Evolutionary conservation across 92 coral and sea anemone genomes (phyloP), one percentile per base, ranked within the genome.

Genomic region (Palythoa caribaeorum): DNA sequence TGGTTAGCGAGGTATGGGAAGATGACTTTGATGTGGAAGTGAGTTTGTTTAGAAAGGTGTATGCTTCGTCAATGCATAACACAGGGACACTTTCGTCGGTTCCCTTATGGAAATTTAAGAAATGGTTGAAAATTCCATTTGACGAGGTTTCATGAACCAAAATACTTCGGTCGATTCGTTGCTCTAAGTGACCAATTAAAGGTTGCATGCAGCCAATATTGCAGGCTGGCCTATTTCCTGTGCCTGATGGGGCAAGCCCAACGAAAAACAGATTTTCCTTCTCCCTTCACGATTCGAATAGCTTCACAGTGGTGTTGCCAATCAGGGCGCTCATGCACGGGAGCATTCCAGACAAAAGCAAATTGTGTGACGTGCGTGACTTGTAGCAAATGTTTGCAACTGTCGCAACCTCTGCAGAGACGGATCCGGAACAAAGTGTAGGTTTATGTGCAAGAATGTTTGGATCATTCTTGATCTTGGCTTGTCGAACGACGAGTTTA

Each of bases 41-140:
- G 1, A 93, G 78, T 50, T 93, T 90, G 53, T 66, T 60, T 57
- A 93, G 84, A 77, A 93, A 89, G 12, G 94, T 66, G 68, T 89
- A 78, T 44, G 92, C 94, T 90, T 94, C 97, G 47, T 94, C 93
- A 1, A 92, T 69, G 77, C 94, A 90, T 11, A 94, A 69, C 6
- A 92, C 81, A 1, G 97, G 92, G 1, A 90, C 93, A 0, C 37
- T 48, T n/a, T 87, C 20, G 2, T 89, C 54, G 5, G 93, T 84
- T 37, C 79, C 88, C 28, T 62, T 62, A 16, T 62, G 70, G 70
- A 16, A 62, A 62, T 57, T 62, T 62, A 62, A 62, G 65, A 83
- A 92, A 83, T 92, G 93, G 83, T 94, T 94, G 78, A 92, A 94
- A 9, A 92, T 53, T 1, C 96, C 92, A 76, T 87, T 92, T 8